Percentiles rank a stretch among this genome's conserved stretches.
Evolutionary conservation across 2,113 vertebrate genomes (phyloP).

Genomic region (Callaeas wilsoni): DNA sequence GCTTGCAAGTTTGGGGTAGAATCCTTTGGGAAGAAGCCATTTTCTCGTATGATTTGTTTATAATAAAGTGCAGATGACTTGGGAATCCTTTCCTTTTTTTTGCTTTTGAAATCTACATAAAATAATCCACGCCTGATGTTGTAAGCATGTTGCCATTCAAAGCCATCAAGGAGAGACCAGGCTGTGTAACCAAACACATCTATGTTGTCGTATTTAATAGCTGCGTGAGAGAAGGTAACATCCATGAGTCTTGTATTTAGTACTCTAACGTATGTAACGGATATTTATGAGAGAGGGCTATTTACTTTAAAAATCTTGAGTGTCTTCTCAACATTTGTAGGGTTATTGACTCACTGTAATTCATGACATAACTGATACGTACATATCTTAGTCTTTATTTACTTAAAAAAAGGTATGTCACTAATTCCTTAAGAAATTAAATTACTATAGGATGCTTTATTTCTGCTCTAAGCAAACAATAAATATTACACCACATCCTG

Average conservation of each 20-base stretch:
- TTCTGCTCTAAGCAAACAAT: neutral
- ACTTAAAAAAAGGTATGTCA: neutral
- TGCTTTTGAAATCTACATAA: constrained; percentile 83
- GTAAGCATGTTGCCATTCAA: constrained; percentile 90
- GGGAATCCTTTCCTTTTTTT: constrained; percentile 77
- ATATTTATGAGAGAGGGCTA: neutral
- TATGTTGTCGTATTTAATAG: constrained; percentile 80
- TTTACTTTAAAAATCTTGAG: neutral
- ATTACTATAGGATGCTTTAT: neutral
- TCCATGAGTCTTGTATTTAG: neutral
- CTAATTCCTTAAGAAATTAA: neutral
- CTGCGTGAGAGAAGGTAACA: constrained; percentile 64
- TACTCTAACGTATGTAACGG: neutral
- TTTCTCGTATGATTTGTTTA: constrained; percentile 78
- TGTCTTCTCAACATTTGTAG: neutral
- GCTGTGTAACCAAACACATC: constrained; percentile 88
- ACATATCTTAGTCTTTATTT: neutral
- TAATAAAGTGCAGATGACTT: constrained; percentile 91
- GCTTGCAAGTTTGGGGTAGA: constrained; percentile 63
- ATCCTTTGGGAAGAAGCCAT: constrained; percentile 79
- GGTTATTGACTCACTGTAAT: neutral
- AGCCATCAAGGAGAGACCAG: constrained; percentile 94
- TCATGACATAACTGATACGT: neutral
- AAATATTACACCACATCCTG: neutral
- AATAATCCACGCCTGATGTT: constrained; percentile 86